Evolutionary conservation across 2,797 vertebrate genomes (phyloP).

Genomic region (Sebastes diploproa): DNA sequence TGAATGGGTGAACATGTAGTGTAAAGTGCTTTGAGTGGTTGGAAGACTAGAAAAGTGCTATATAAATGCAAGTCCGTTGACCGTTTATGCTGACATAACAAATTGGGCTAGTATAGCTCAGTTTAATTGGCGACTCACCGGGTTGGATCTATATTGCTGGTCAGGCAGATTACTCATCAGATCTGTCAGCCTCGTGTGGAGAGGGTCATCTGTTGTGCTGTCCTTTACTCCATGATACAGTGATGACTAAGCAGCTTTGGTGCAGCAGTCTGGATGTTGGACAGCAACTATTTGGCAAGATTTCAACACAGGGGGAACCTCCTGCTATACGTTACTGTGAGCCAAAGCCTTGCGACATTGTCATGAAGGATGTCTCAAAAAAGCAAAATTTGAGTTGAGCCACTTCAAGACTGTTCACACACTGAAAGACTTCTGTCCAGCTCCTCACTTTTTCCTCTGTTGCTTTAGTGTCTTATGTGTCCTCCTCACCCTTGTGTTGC

Average conservation of each 20-base stretch:
- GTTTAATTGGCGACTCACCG: not conserved
- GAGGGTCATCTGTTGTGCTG: slow-evolving; percentile 3
- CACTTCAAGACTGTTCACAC: not conserved
- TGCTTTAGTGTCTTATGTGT: not conserved
- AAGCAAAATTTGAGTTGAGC: not conserved
- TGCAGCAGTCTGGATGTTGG: slow-evolving; percentile 20
- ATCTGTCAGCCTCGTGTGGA: not conserved
- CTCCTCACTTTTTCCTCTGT: not conserved
- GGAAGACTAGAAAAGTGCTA: too few species aligned
- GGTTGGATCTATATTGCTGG: not conserved
- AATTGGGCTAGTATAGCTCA: not conserved
- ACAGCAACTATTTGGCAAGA: slow-evolving; percentile 3
- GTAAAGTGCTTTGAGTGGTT: too few species aligned
- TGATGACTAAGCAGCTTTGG: slow-evolving; percentile 64
- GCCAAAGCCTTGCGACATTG: not conserved
- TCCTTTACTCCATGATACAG: not conserved
- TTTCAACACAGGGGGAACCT: not conserved
- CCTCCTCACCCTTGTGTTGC: not conserved
- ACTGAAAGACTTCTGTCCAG: not conserved
- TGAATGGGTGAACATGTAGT: too few species aligned
- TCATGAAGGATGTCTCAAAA: not conserved
- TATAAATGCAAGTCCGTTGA: too few species aligned
- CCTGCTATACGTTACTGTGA: not conserved
- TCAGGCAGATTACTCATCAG: slow-evolving; percentile 37
- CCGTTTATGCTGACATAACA: slow-evolving; percentile 8